Conservation (phyloP, 2,888 invertebrate species). For the Pristionchus exspectatus region DNA sequence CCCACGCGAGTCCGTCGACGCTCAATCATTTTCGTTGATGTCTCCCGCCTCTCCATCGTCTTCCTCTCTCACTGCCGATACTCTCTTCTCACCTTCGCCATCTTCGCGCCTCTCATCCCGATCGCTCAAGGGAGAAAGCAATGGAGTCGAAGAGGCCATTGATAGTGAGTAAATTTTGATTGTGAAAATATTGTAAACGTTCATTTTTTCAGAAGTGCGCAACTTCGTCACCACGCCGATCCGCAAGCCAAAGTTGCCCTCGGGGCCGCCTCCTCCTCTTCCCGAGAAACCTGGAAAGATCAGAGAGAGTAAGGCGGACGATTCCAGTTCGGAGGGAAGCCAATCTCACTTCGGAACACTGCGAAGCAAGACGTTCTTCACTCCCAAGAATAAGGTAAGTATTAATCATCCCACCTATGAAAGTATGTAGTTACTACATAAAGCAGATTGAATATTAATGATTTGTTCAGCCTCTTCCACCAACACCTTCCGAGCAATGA, state of each 20-base stretch:
- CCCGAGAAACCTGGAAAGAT: constrained; percentile 24
- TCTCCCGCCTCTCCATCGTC: constrained; percentile 39
- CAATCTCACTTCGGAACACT: constrained; percentile 45
- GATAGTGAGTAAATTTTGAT: not conserved
- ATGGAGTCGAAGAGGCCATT: constrained; percentile 27
- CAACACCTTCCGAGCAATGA: constrained; percentile 42
- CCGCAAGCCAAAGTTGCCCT: constrained; percentile 17
- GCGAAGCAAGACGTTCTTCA: not conserved
- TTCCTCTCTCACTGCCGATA: not conserved
- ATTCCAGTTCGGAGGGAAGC: constrained; percentile 13
- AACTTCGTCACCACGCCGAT: constrained; percentile 36
- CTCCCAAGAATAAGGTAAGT: constrained; percentile 47
- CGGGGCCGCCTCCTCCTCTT: constrained; percentile 28
- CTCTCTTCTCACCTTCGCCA: constrained; percentile 39
- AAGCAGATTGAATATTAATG: not conserved
- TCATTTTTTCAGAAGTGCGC: not conserved
- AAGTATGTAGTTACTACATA: not conserved
- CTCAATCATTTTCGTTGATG: constrained; percentile 39
- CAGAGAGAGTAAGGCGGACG: not conserved
- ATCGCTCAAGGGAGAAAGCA: not conserved
- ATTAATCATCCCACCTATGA: not conserved
- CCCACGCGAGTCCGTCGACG: constrained; percentile 48
- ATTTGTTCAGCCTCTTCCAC: constrained; percentile 47
- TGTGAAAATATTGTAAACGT: not conserved
- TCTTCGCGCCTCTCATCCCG: constrained; percentile 21